Conservation (phyloP, 2,888 invertebrate genomes). For the Tanypteryx hageni region DNA sequence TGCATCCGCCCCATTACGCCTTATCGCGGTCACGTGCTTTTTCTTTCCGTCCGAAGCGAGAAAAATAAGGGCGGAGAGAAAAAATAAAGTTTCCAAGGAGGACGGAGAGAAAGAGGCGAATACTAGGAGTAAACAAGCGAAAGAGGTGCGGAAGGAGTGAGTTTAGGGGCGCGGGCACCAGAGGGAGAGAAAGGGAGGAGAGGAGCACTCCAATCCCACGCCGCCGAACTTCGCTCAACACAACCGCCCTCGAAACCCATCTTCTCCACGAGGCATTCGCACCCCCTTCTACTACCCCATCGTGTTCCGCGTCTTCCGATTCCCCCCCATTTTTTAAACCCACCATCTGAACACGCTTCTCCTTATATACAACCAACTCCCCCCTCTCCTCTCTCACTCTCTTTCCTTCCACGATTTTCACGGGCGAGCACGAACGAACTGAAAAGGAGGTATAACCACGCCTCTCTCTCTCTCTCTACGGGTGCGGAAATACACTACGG, state of each 20-base stretch:
- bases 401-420: neutral
- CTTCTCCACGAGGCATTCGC: neutral
- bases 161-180: neutral
- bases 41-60: neutral
- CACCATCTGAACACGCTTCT: neutral
- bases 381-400: neutral
- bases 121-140: slow-evolving; percentile 24
- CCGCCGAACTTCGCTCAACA: neutral
- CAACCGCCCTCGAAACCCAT: neutral
- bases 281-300: neutral
- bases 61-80: neutral
- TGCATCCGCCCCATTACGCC: slow-evolving; percentile 57
- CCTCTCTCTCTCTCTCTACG: neutral
- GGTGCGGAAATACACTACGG: slow-evolving; percentile 6
- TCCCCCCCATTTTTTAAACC: neutral
- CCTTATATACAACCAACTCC: neutral
- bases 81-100: slow-evolving; percentile 20
- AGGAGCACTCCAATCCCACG: slow-evolving; percentile 7
- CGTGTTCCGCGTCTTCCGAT: neutral
- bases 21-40: slow-evolving; percentile 51
- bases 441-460: slow-evolving; percentile 4
- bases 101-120: neutral
- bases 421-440: neutral
- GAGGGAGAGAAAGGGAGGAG: neutral
- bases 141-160: neutral